Conservation (phyloP, 2,888 invertebrate genomes). For the Eupithecia abbreviata region DNA sequence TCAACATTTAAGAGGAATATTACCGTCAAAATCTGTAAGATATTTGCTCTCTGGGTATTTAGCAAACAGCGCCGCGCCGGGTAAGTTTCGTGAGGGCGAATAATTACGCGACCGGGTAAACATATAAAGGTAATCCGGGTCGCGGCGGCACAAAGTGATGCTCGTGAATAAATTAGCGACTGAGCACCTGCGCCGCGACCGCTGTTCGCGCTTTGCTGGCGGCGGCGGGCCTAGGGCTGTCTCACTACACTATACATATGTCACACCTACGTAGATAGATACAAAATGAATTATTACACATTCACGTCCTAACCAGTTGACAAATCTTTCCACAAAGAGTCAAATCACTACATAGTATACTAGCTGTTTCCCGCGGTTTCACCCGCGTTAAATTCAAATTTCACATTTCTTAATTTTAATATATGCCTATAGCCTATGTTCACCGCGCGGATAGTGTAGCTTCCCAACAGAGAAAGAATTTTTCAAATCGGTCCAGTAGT, state of each 20-base stretch:
- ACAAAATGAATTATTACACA: neutral
- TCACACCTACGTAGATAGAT: neutral
- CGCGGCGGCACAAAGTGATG: slow-evolving; percentile 82
- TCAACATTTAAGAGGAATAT: neutral
- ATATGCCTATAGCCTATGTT: no score
- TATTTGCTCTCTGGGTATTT: slow-evolving; percentile 29
- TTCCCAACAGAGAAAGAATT: no score
- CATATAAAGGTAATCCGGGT: slow-evolving; percentile 83
- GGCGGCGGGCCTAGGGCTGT: slow-evolving; percentile 55
- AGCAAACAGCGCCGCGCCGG: slow-evolving; percentile 45
- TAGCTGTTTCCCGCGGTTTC: no score
- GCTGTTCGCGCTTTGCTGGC: slow-evolving; percentile 54
- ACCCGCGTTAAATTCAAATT: no score
- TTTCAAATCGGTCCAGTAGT: no score
- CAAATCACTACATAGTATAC: no score
- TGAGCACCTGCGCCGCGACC: slow-evolving; percentile 76
- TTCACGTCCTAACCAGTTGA: no score
- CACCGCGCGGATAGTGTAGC: no score
- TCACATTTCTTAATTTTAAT: no score
- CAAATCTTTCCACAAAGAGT: no score
- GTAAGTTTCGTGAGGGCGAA: slow-evolving; percentile 80
- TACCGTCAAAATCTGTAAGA: slow-evolving; percentile 28
- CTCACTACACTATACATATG: neutral
- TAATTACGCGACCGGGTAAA: slow-evolving; percentile 82
- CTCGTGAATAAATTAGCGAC: slow-evolving; percentile 79